Base-by-base conservation (phyloP, 2,113 vertebrate genomes). In the Axis porcinus region DNA sequence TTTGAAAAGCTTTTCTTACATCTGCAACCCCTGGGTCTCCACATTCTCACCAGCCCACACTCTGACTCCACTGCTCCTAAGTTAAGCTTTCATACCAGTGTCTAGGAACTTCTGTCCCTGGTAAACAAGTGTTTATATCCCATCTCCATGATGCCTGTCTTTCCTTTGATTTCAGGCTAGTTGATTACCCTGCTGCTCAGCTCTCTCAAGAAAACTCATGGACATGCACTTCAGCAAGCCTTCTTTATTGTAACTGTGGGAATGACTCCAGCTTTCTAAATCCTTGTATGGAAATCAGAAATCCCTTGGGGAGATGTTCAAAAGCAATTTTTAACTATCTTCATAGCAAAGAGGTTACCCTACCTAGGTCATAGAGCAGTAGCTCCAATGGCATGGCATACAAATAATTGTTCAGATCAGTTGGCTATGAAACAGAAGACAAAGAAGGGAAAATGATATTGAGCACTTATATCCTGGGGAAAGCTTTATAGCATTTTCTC, bases 261-360 rank as follows among this genome's bases (percentile, higher is more conserved):
- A 76, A 91, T 91, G 54, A 76, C 10, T 78, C 27, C n/a, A 67
- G 58, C 28, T 97, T 92, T 94, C 92, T 81, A 60, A 60, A 94
- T 79, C 36, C 23, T 27, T 76, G 2, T 57, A 86, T 64, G n/a
- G 14, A 88, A 70, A 89, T 70, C 40, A 88, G 33, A 87, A 93
- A 62, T 95, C 47, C 52, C 52, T 91, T 30, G n/a, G 47, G 86
- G 78, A 90, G n/a, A 93, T 81, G 11, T 76, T 95, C 62, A 83
- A 94, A 95, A 74, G 36, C 86, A 97, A 82, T 89, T 70, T 74
- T 95, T 90, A 95, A 85, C 33, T 55, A 95, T 70, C 36, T 83
- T 97, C 55, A 90, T 50, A 76, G 17, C 21, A 96, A 92, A 92
- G 64, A 78, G 12, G 7, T 45, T 74, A 45, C 43, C 78, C 11